These are phyloP conservation scores for Rhinoraja longicauda DNA, from an alignment of 2,797 vertebrate genomes.

Conservation along the genomic window DNA sequence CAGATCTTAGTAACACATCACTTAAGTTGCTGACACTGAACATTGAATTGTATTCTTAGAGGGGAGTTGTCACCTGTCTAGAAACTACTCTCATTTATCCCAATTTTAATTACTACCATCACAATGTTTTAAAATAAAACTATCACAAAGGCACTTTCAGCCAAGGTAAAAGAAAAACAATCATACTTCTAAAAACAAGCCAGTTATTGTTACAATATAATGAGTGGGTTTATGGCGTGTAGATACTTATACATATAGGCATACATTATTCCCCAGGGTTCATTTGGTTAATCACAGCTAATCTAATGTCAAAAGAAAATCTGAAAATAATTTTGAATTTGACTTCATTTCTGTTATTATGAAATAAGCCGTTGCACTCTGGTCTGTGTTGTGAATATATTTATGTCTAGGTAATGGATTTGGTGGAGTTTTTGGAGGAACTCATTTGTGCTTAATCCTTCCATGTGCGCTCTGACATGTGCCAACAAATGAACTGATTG, in stretches of 20 bases:
- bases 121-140: not conserved
- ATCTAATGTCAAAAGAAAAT: not conserved
- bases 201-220: not conserved
- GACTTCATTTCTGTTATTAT: conserved; percentile 21
- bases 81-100: not conserved
- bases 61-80: not conserved
- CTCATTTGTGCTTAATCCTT: conserved; percentile 24
- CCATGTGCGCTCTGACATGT: not conserved
- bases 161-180: not conserved
- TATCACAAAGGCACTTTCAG: not conserved
- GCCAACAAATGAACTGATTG: conserved; percentile 26
- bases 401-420: conserved; percentile 16
- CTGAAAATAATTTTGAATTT: conserved; percentile 28
- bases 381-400: conserved; percentile 7
- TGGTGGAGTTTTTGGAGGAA: conserved; percentile 21
- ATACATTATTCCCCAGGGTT: not conserved
- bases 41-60: conserved; percentile 22
- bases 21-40: not conserved
- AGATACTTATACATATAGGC: not conserved
- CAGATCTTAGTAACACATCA: not conserved
- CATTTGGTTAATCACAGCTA: conserved; percentile 8
- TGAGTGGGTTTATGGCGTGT: not conserved
- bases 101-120: conserved; percentile 5
- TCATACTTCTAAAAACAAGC: not conserved
- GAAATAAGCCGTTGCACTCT: conserved; percentile 2